Evolutionary conservation across 37 sponge, comb jelly and placozoan genomes (phyloP).

Genomic region (Halichondria panicea): DNA sequence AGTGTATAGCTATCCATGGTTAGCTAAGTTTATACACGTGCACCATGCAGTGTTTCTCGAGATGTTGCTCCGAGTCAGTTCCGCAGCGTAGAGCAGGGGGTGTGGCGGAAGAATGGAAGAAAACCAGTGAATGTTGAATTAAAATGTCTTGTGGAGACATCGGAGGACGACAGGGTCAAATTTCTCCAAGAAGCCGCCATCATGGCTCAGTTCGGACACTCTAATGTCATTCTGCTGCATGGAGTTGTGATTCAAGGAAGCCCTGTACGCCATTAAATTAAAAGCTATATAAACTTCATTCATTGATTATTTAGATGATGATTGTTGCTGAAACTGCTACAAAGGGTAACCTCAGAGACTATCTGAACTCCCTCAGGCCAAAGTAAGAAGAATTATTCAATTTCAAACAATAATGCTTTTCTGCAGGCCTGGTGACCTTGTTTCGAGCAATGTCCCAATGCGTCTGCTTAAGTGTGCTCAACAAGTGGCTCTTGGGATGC

Average conservation of each 20-base stretch:
- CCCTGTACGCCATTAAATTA: neutral
- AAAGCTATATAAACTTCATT: neutral
- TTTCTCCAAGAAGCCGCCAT: conserved; percentile 10
- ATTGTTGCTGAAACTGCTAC: neutral
- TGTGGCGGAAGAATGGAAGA: neutral
- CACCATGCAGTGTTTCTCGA: too few species aligned
- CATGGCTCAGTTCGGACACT: conserved; percentile 6
- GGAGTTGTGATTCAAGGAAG: neutral
- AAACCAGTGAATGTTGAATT: neutral
- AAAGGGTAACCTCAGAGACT: neutral
- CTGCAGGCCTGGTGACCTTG: too few species aligned
- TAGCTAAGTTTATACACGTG: neutral
- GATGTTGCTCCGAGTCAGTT: too few species aligned
- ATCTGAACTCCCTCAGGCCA: neutral
- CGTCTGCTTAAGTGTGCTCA: too few species aligned
- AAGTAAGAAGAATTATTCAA: too few species aligned
- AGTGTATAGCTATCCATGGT: neutral
- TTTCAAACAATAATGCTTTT: too few species aligned
- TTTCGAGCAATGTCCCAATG: too few species aligned
- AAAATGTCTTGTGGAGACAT: neutral
- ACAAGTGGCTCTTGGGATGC: too few species aligned
- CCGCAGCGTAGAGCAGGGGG: too few species aligned
- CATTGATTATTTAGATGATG: neutral
- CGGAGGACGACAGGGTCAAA: neutral
- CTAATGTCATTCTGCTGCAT: neutral